Conservation (phyloP, 2,888 invertebrate genomes). For the Ophion costatus region DNA sequence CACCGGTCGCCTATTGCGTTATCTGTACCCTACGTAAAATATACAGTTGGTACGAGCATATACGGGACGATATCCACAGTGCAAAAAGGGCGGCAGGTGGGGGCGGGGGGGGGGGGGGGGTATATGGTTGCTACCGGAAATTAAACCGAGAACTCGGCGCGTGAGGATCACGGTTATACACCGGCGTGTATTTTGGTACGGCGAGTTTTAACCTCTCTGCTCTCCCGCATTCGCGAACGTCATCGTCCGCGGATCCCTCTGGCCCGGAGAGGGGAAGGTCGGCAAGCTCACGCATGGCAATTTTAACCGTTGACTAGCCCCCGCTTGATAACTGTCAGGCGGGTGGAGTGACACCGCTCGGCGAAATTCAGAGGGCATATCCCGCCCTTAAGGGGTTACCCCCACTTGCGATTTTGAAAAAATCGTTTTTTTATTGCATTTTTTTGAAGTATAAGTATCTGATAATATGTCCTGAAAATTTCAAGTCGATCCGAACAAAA, state of each 20-base stretch:
- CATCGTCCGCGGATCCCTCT: conserved; percentile 3
- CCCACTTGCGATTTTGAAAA: too few relatives aligned
- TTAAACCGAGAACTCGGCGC: conserved; percentile 64
- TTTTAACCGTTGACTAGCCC: conserved; percentile 43
- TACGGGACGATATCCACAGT: conserved; percentile 30
- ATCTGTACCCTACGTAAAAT: conserved; percentile 56
- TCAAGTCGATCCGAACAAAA: too few relatives aligned
- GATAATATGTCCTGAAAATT: too few relatives aligned
- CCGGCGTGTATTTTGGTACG: conserved; percentile 26
- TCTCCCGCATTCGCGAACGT: conserved; percentile 20
- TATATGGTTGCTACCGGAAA: conserved; percentile 61
- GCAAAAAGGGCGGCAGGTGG: not conserved
- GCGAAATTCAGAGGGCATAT: conserved; percentile 25
- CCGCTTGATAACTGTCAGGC: conserved; percentile 52
- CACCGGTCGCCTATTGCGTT: conserved; percentile 23
- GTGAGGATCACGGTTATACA: not conserved
- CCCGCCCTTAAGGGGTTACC: not conserved
- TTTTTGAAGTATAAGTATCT: too few relatives aligned
- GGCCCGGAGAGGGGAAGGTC: not conserved
- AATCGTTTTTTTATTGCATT: too few relatives aligned
- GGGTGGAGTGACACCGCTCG: conserved; percentile 44
- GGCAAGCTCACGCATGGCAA: conserved; percentile 45
- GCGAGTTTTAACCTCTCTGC: conserved; percentile 23
- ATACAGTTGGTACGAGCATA: conserved; percentile 21
- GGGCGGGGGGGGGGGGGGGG: not conserved